These are phyloP conservation scores for Irena cyanogastra DNA, from an alignment of 2,113 vertebrate genomes.

Conservation along the genomic window DNA sequence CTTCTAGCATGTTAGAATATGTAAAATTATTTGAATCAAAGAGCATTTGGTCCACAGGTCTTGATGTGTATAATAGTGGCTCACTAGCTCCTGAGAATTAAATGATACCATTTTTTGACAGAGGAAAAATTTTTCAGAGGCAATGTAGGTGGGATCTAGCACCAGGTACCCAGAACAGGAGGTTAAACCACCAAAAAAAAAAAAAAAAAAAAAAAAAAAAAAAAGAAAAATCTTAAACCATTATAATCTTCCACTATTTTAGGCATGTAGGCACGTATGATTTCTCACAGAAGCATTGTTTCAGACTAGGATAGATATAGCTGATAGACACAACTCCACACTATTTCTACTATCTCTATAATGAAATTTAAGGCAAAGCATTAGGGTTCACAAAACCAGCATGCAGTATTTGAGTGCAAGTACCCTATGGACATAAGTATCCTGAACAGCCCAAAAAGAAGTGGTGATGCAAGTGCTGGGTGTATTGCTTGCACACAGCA, in stretches of 20 bases:
- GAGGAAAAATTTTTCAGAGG: not conserved
- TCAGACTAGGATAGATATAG: not conserved
- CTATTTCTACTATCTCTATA: not conserved
- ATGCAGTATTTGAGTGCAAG: not conserved
- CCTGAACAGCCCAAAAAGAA: not conserved
- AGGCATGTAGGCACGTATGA: not conserved
- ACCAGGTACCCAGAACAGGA: not conserved
- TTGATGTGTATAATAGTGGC: not conserved
- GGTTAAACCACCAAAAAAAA: not conserved
- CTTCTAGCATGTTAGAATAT: constrained; percentile 6
- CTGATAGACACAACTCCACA: not conserved
- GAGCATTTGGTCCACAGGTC: not conserved
- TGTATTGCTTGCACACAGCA: not conserved
- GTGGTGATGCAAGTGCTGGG: rapidly evolving
- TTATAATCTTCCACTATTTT: not conserved
- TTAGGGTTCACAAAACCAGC: not conserved
- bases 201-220: not conserved
- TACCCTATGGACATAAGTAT: not conserved
- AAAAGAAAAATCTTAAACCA: not conserved
- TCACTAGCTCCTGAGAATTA: not conserved
- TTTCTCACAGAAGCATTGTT: not conserved
- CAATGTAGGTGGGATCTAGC: not conserved
- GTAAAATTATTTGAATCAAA: constrained; percentile 13
- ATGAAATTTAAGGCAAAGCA: not conserved
- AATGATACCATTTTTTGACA: not conserved